These are phyloP conservation scores for Circaetus gallicus DNA, from an alignment of 2,113 vertebrate species.

Conservation along the genomic window DNA sequence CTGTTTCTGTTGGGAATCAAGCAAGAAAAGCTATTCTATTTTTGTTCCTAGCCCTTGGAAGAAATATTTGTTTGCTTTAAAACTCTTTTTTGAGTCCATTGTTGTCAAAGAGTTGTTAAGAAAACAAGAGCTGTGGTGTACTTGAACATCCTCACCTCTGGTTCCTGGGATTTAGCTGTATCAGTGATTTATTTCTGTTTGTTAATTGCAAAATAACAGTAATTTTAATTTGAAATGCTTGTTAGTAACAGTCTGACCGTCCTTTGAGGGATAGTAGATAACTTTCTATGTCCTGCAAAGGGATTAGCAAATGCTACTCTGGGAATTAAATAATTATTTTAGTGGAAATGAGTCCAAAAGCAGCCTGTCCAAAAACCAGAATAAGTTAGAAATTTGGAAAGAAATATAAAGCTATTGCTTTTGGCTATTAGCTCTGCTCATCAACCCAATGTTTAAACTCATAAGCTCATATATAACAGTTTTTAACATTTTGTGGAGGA, in stretches of 20 bases:
- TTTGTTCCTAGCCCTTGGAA: conserved; percentile 29
- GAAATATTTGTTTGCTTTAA: conserved; percentile 11
- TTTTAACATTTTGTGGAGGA: conserved; percentile 36
- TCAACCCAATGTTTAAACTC: conserved; percentile 7
- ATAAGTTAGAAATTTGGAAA: conserved; percentile 14
- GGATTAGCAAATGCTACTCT: conserved; percentile 7
- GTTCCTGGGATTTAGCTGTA: conserved; percentile 27
- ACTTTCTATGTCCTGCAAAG: conserved; percentile 54
- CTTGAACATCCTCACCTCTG: neutral
- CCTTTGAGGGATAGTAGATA: conserved; percentile 46
- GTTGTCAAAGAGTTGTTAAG: conserved; percentile 10
- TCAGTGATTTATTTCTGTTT: conserved; percentile 45
- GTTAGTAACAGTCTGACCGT: conserved; percentile 27
- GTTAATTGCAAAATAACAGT: conserved; percentile 54
- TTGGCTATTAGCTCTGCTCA: conserved; percentile 27
- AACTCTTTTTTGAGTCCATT: neutral
- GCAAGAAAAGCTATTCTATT: neutral
- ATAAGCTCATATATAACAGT: neutral
- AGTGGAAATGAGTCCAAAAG: conserved; percentile 55
- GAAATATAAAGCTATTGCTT: neutral
- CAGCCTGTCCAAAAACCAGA: conserved; percentile 16
- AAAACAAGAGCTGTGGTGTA: neutral
- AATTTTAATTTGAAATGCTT: conserved; percentile 61
- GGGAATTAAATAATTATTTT: conserved; percentile 60
- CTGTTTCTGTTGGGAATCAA: conserved; percentile 17